phyloP scores from a whole-genome alignment of 2,888 invertebrate species.

The Drosophila merina region DNA sequence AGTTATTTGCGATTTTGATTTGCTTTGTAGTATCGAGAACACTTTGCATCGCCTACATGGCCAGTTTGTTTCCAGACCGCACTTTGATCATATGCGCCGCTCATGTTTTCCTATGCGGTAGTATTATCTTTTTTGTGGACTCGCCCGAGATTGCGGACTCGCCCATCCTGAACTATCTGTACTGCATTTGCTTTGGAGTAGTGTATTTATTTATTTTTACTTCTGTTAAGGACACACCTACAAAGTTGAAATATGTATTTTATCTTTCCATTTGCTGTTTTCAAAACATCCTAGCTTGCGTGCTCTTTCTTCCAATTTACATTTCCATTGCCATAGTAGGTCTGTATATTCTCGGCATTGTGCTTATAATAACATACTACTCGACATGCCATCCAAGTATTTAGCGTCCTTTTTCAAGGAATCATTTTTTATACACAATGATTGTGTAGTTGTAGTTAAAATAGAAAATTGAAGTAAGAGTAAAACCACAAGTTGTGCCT shows the following conservation, averaged over 20 bases:
- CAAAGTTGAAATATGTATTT: conserved; percentile 56
- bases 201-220: conserved; percentile 63
- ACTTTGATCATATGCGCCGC: conserved; percentile 46
- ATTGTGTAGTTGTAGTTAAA: background rate
- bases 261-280: conserved; percentile 54
- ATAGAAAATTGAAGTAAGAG: too few relatives aligned
- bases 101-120: conserved; percentile 46
- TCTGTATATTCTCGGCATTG: conserved; percentile 52
- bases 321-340: conserved; percentile 31
- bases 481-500: too few relatives aligned
- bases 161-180: conserved; percentile 45
- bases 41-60: conserved; percentile 56
- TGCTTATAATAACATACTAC: conserved; percentile 55
- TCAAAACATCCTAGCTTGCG: conserved; percentile 42
- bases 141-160: conserved; percentile 48
- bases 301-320: conserved; percentile 42
- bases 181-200: conserved; percentile 60
- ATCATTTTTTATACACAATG: background rate
- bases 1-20: background rate
- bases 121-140: conserved; percentile 51
- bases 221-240: conserved; percentile 62
- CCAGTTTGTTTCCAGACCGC: conserved; percentile 52
- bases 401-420: conserved; percentile 5
- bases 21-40: conserved; percentile 54
- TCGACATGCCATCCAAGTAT: conserved; percentile 57